phyloP scores from a whole-genome alignment of 2,797 vertebrate species.

The Etheostoma nigrum region DNA sequence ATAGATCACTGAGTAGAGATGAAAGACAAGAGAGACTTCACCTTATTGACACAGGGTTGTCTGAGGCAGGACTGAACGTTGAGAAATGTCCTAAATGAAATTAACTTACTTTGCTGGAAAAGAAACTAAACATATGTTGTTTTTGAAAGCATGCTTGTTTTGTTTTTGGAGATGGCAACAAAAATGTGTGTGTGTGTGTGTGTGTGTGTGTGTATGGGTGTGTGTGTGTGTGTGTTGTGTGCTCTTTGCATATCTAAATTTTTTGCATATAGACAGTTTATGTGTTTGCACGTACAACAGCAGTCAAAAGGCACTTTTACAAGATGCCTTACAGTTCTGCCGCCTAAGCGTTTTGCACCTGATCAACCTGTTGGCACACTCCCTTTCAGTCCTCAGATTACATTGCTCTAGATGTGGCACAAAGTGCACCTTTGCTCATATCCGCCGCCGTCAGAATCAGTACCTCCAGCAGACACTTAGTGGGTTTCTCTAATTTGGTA shows the following conservation, averaged over 20 bases:
- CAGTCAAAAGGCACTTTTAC: neutral
- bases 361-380: slow-evolving; percentile 40
- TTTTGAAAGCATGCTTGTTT: slow-evolving; percentile 10
- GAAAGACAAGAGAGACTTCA: slow-evolving; percentile 1
- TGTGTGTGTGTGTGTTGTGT: neutral
- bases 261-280: neutral
- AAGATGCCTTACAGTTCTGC: slow-evolving; percentile 18
- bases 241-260: no score
- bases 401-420: slow-evolving; percentile 61
- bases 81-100: slow-evolving; percentile 1
- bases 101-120: neutral
- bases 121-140: neutral
- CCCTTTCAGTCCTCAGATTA: slow-evolving; percentile 25
- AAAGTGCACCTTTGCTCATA: slow-evolving; percentile 62
- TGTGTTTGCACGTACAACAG: slow-evolving; percentile 18
- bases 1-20: neutral
- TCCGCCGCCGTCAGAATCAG: slow-evolving; percentile 46
- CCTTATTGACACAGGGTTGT: neutral
- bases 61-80: neutral
- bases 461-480: slow-evolving; percentile 20
- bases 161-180: neutral
- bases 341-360: slow-evolving; percentile 43
- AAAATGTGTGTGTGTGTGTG: neutral
- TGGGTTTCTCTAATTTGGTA: slow-evolving; percentile 46
- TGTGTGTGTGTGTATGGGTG: neutral